Evolutionary conservation across 2,888 invertebrate species (phyloP).

Genomic region (Macaria liturata): DNA sequence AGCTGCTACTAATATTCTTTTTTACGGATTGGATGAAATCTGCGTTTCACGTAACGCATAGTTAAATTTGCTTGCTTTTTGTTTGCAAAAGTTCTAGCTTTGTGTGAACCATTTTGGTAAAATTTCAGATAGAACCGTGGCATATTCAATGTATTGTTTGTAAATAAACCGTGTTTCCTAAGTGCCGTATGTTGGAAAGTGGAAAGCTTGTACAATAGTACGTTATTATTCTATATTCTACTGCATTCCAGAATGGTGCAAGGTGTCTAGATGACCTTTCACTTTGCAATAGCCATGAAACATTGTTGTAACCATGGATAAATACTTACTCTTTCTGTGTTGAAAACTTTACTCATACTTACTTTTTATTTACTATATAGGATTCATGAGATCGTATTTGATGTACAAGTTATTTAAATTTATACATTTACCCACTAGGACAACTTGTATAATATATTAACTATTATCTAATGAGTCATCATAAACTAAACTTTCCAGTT

Average conservation of each 20-base stretch:
- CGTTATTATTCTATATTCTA: conserved; percentile 5
- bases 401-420: too few species aligned
- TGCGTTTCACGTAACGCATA: conserved; percentile 19
- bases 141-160: conserved; percentile 40
- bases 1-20: too few species aligned
- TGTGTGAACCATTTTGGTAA: conserved; percentile 38
- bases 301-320: neutral
- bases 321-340: too few species aligned
- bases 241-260: conserved; percentile 7
- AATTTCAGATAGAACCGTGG: conserved; percentile 53
- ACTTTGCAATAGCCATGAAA: conserved; percentile 18
- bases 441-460: too few species aligned
- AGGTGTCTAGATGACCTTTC: conserved; percentile 25
- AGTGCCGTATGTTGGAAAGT: conserved; percentile 17
- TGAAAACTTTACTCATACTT: too few species aligned
- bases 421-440: too few species aligned
- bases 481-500: conserved; percentile 30
- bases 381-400: too few species aligned
- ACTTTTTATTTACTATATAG: too few species aligned
- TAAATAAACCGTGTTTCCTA: conserved; percentile 33
- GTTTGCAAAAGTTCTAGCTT: conserved; percentile 41
- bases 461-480: too few species aligned
- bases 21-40: too few species aligned
- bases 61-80: conserved; percentile 28
- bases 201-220: conserved; percentile 19